A percentile compares a stretch with the other conserved stretches of the same genome.
phyloP scores from a whole-genome alignment of 2,113 vertebrate genomes.

The Istiophorus platypterus region DNA sequence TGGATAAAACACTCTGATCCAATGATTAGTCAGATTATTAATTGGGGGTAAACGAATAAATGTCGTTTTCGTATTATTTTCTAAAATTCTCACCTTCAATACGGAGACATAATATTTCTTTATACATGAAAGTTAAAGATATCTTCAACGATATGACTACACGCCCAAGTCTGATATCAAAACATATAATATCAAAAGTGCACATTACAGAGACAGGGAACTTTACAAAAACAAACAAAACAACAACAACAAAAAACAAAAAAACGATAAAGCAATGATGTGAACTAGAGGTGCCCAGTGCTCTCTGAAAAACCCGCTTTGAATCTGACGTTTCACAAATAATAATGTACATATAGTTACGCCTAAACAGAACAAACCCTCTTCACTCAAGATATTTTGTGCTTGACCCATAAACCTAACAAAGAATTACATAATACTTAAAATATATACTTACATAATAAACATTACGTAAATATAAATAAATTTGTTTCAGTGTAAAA shows the following conservation, averaged over 20 bases:
- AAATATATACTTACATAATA: neutral
- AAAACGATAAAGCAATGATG: constrained; percentile 58
- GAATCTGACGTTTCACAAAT: neutral
- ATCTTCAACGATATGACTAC: neutral
- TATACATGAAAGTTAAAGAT: neutral
- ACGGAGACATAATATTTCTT: neutral
- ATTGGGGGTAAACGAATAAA: neutral
- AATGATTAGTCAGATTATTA: neutral
- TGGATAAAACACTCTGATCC: no score
- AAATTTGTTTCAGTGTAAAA: neutral
- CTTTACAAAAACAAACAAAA: no score
- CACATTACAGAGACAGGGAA: constrained; percentile 51
- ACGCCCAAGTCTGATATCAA: constrained; percentile 64
- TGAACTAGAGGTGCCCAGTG: constrained; percentile 51
- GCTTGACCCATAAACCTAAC: neutral
- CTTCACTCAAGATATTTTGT: neutral
- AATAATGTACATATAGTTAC: neutral
- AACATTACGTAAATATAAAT: neutral
- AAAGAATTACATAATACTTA: neutral
- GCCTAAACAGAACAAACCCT: neutral
- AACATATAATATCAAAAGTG: constrained; percentile 60
- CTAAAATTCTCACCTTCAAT: neutral
- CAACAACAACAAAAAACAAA: no score
- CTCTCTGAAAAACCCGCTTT: no score
- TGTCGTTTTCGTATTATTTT: neutral